A percentile compares a stretch with the other conserved stretches of the same genome.
phyloP scores from a whole-genome alignment of 2,113 vertebrate genomes.

The Lucifuga dentata region DNA sequence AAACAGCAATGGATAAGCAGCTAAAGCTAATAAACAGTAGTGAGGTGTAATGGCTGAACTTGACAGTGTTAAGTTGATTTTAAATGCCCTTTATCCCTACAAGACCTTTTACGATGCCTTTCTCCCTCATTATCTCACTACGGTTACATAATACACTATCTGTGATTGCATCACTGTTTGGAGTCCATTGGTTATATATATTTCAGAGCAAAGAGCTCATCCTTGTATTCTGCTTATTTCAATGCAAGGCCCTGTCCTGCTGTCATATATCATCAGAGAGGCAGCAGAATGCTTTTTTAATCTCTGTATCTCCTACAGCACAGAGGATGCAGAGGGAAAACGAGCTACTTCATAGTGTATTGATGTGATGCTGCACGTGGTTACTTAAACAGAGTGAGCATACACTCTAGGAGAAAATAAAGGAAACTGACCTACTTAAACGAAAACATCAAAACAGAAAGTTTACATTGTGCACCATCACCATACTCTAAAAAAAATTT shows the following conservation, averaged over 20 bases:
- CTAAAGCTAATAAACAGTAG: constrained; percentile 40
- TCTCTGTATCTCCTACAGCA: constrained; percentile 10
- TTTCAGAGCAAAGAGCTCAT: constrained; percentile 63
- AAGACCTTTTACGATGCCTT: neutral
- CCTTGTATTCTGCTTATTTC: constrained; percentile 51
- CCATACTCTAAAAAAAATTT: too few relatives aligned
- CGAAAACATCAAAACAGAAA: neutral
- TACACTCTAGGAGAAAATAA: neutral
- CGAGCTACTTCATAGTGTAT: constrained; percentile 2
- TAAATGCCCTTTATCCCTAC: constrained; percentile 18
- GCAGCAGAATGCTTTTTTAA: neutral
- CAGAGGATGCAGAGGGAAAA: neutral
- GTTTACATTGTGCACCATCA: too few relatives aligned
- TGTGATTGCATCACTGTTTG: constrained; percentile 64
- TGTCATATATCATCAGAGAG: constrained; percentile 38
- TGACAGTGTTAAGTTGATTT: constrained; percentile 21
- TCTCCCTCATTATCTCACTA: constrained; percentile 44
- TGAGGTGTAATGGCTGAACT: neutral
- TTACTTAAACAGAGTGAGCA: neutral
- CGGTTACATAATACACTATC: constrained; percentile 65
- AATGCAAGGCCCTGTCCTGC: constrained; percentile 26
- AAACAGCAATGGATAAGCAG: constrained; percentile 14
- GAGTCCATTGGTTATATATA: constrained; percentile 47
- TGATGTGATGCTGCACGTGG: constrained; percentile 3
- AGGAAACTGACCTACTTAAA: neutral